Base-by-base conservation (phyloP, 2,797 vertebrate species). In the Acropternis orthonyx region DNA sequence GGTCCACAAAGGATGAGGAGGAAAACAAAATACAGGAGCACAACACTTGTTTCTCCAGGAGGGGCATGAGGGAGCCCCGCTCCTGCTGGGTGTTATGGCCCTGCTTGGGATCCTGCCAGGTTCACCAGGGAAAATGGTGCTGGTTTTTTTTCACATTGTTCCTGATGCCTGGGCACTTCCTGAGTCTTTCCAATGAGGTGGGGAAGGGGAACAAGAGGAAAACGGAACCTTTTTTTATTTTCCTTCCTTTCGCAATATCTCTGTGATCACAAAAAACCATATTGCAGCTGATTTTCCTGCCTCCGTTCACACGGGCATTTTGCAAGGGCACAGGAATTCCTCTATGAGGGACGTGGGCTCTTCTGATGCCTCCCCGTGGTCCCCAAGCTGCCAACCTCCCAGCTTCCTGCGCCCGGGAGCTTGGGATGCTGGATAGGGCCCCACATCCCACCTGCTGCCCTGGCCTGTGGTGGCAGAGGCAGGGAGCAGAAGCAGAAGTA, bases 141-240 rank as follows among this genome's bases (percentile, higher is more conserved):
- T 0, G 36, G 54, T 12, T 28, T 96, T 95, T 92, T 95, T 94
- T 89, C 82, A 89, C 95, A 98, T 96, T 96, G 95, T 98, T 98
- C 97, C 98, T 98, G 97, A 88, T 97, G 97, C 96, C 96, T 95
- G 97, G 97, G 90, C 96, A 98, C 97, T 98, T 99, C 98, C 98
- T 98, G 97, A 94, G 96, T 97, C 69, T 88, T 89, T 98, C 98
- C 98, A 98, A 71, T 80, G 30, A 92, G 28, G 34, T 83, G 43
- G 79, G 93, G 98, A 98, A 98, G 98, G 97, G 96, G 96, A 98
- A 95, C 79, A 14, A 92, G 95, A 98, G 97, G 98, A 98, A 98
- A 97, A 95, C 61, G 48, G 79, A 91, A 97, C 95, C 91, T 96
- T 97, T 95, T 97, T 96, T 95, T 72, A 96, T 96, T 97, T 96